Conservation (phyloP, 2,888 invertebrate species). For the Drepana falcataria region DNA sequence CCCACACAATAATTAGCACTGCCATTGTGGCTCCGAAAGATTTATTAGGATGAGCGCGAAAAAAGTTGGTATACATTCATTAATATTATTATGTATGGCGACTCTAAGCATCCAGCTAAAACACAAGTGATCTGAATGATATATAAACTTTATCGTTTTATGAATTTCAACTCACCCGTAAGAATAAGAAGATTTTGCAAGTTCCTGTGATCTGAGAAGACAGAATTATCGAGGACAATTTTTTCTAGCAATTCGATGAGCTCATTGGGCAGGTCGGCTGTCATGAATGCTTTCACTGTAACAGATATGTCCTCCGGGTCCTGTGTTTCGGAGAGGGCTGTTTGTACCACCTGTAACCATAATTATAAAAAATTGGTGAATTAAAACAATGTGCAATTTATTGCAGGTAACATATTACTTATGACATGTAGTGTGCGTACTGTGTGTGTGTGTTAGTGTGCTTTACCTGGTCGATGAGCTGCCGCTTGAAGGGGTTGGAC, state of each 20-base stretch:
- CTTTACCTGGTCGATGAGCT: conserved; percentile 91
- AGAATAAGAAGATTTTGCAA: conserved; percentile 97
- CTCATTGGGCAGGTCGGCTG: conserved; percentile 99
- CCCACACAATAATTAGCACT: too few species aligned
- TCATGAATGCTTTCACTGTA: conserved; percentile 99
- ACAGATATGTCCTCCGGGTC: conserved; percentile 99
- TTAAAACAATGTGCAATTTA: too few species aligned
- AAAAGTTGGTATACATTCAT: too few species aligned
- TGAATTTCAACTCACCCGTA: conserved; percentile 80
- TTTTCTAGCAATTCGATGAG: conserved; percentile 98
- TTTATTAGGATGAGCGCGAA: too few species aligned
- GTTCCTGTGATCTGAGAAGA: conserved; percentile 98
- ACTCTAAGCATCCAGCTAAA: too few species aligned
- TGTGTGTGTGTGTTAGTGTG: neutral
- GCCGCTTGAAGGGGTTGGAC: conserved; percentile 94
- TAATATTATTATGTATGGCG: too few species aligned
- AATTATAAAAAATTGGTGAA: too few species aligned
- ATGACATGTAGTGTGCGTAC: too few species aligned
- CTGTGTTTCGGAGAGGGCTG: conserved; percentile 98
- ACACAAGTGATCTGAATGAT: too few species aligned
- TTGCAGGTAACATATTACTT: too few species aligned
- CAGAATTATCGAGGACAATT: conserved; percentile 98
- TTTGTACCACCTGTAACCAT: conserved; percentile 91
- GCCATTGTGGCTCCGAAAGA: too few species aligned
- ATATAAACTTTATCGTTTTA: too few species aligned